Evolutionary conservation across 2,888 invertebrate genomes (phyloP), one percentile per base, ranked within the genome.

Genomic region (Sinelater perroti): DNA sequence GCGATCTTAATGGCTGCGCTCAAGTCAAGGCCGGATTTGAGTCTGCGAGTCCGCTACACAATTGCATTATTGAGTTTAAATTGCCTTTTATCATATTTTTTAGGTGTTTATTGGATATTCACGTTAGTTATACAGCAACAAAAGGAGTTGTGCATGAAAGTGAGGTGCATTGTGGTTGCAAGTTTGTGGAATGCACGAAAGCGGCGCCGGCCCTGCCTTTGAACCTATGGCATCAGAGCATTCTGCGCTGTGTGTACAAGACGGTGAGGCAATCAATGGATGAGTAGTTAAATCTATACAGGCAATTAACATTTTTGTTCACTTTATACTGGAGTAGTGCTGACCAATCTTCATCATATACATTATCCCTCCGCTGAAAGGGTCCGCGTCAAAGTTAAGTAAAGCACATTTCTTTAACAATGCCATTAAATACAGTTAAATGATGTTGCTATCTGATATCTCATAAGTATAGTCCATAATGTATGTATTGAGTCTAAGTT

Each of bases 261-360:
- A 58, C 64, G 62, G 56, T 60, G 65, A 56, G 65, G 70, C 70
- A 71, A 72, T 73, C 74, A 70, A 68, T 69, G 70, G 72, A 71
- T 71, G 72, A 72, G 69, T 72, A 69, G 72, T 73, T 73, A 71
- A 73, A 73, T 72, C 70, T 71, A 72, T 74, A 74, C 73, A 73
- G 69, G 73, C 73, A 75, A 75, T 75, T 75, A 74, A 74, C 71
- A 72, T 74, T 73, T 73, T 73, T 74, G 68, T 72, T 68, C 69
- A 68, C 67, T 66, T 67, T 65, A 63, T 67, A 62, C 65, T 63
- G 70, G 63, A 68, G 69, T 71, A 72, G 71, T 70, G 73, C 72
- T 72, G 73, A 64, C 67, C 61, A 53, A 52, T 36, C 62, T 56
- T 56, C 49, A 18, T 35, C 47, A 14, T 7, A 40, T 40, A 2